phyloP scores from a whole-genome alignment of 2,797 vertebrate species.

The Paguma larvata region DNA sequence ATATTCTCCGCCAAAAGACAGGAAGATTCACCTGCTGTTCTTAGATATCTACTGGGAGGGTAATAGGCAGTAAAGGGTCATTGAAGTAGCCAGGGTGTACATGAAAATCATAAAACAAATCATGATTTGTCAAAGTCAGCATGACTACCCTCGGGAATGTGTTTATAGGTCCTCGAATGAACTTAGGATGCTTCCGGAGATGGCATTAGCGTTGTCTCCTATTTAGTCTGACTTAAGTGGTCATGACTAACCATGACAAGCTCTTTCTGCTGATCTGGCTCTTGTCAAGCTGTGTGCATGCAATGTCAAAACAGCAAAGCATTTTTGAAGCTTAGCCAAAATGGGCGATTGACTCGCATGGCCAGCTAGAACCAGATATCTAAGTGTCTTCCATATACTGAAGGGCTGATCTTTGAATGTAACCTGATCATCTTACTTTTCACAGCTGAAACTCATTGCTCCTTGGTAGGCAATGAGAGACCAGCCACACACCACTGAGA shows the following conservation, averaged over 20 bases:
- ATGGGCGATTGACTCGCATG: not conserved
- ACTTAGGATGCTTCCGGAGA: constrained; percentile 21
- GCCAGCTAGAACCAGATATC: not conserved
- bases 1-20: not conserved
- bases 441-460: constrained; percentile 25
- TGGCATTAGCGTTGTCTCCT: not conserved
- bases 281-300: not conserved
- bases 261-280: not conserved
- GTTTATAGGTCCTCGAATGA: not conserved
- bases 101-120: constrained; percentile 56
- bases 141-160: not conserved
- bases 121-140: not conserved
- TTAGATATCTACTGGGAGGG: not conserved
- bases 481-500: not conserved
- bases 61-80: not conserved
- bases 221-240: constrained; percentile 1
- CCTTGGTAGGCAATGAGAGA: not conserved
- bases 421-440: not conserved
- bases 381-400: not conserved
- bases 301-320: not conserved
- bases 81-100: not conserved
- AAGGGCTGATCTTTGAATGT: constrained; percentile 31
- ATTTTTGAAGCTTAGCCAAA: constrained; percentile 32
- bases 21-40: not conserved
- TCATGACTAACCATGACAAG: not conserved